Base-by-base conservation (phyloP, 2,888 invertebrate genomes). In the Philaethria dido region DNA sequence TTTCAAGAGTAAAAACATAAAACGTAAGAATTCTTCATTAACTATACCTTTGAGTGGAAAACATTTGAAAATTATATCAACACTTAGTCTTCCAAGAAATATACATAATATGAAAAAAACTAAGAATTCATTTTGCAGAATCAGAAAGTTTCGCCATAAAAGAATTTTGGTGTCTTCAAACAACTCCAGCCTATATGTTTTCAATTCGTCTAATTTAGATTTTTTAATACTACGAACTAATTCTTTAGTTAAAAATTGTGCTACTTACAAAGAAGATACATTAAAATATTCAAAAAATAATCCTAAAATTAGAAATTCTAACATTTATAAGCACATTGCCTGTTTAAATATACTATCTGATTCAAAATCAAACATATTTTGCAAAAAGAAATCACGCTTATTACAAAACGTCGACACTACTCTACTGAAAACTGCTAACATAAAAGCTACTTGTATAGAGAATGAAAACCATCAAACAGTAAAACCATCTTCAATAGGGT, bases 21-120 rank as follows among this genome's bases (percentile, higher is more conserved):
- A n/a, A n/a, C n/a, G n/a, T 25, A 45, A 29, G 42, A 55, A 66
- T 18, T 82, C 82, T 0, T 75, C 72, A 14, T 71, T 78, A 29
- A 82, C 84, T 14, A 72, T 80, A n/a, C 88, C 87, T 1, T 75
- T 81, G 39, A 71, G 76, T 14, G 75, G 77, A 20, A 86, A 79
- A 69, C 76, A 81, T 68, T 65, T 80, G 2, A 83, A 76, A 77
- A 74, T 88, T 5, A 81, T 90, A 66, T 90, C 92, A 9, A 89
- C 90, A 0, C 73, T 90, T 18, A 92, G 87, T 59, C 81, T 91
- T 22, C 92, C 91, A 9, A 84, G 83, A 74, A 82, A 81, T 68
- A 72, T 82, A 18, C 74, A 80, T 25, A 74, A 74, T 59, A 67
- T 72, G 3, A 75, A 75, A 13, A 66, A 70, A 47, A 47, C 45